Percentiles rank a stretch among this genome's conserved stretches.
Evolutionary conservation across 2,888 invertebrate genomes (phyloP).

Genomic region (Saturnia japonica): DNA sequence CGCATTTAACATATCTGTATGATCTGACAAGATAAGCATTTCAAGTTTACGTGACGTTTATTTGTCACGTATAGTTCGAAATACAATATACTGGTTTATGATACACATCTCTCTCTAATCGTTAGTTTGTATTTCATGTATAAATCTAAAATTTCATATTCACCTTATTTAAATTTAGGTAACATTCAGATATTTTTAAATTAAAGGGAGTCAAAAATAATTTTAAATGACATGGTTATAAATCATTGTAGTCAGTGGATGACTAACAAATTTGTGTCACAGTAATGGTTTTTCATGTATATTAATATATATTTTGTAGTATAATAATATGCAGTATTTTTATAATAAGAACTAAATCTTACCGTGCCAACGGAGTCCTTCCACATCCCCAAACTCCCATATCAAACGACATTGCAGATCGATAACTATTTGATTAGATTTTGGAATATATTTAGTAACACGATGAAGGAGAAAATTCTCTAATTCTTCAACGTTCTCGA

Average conservation of each 20-base stretch:
- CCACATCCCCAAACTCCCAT: slow-evolving; percentile 82
- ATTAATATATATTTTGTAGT: background rate
- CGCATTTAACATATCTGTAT: slow-evolving; percentile 21
- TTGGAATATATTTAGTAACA: slow-evolving; percentile 79
- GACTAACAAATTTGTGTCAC: background rate
- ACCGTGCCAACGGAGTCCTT: slow-evolving; percentile 83
- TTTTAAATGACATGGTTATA: background rate
- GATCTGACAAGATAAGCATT: slow-evolving; percentile 21
- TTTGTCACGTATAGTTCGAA: background rate
- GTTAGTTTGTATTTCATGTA: background rate
- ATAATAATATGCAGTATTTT: background rate
- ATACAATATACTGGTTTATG: background rate
- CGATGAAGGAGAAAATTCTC: slow-evolving; percentile 80
- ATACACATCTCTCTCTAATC: background rate
- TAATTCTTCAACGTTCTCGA: slow-evolving; percentile 76
- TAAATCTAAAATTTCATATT: background rate
- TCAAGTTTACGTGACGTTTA: slow-evolving; percentile 10
- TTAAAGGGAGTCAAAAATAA: background rate
- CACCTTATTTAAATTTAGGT: background rate
- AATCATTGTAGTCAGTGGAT: background rate
- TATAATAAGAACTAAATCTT: slow-evolving; percentile 34
- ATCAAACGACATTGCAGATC: slow-evolving; percentile 84
- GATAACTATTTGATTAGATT: slow-evolving; percentile 82
- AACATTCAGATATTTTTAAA: too few species aligned
- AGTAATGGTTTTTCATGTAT: background rate